A percentile compares a stretch with the other conserved stretches of the same genome.
These are phyloP conservation scores for Zootoca vivipara DNA, from an alignment of 2,113 vertebrate species.

Conservation along the genomic window DNA sequence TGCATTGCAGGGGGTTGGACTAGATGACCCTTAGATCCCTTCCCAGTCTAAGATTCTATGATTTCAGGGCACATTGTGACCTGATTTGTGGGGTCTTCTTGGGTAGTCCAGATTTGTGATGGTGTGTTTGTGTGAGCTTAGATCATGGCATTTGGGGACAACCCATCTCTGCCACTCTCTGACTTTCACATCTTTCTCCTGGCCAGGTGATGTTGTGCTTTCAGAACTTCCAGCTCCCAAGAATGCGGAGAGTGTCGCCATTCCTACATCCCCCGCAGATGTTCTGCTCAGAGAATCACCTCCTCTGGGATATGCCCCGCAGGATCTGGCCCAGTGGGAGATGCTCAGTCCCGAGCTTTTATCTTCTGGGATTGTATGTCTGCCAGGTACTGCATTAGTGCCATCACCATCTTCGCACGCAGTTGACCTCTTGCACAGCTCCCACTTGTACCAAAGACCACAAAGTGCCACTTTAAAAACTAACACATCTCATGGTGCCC, in stretches of 20 bases:
- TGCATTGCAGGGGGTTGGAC: too few species aligned
- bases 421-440: background rate
- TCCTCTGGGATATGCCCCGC: conserved; percentile 33
- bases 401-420: too few species aligned
- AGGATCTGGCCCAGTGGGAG: conserved; percentile 63
- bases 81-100: rapidly evolving
- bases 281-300: conserved; percentile 27
- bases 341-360: conserved; percentile 77
- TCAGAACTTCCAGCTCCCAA: conserved; percentile 29
- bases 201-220: conserved; percentile 65
- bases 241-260: conserved; percentile 9
- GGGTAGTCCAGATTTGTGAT: conserved; percentile 20
- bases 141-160: background rate
- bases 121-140: too few species aligned
- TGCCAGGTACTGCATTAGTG: conserved; percentile 81
- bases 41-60: too few species aligned
- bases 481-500: too few species aligned
- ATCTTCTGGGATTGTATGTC: conserved; percentile 78
- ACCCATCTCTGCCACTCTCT: background rate
- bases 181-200: conserved; percentile 6
- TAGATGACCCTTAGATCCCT: too few species aligned
- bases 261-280: conserved; percentile 42
- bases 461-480: too few species aligned
- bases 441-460: background rate
- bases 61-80: background rate